Base-by-base conservation (phyloP, 2,113 vertebrate species). In the Pangasianodon gigas region DNA sequence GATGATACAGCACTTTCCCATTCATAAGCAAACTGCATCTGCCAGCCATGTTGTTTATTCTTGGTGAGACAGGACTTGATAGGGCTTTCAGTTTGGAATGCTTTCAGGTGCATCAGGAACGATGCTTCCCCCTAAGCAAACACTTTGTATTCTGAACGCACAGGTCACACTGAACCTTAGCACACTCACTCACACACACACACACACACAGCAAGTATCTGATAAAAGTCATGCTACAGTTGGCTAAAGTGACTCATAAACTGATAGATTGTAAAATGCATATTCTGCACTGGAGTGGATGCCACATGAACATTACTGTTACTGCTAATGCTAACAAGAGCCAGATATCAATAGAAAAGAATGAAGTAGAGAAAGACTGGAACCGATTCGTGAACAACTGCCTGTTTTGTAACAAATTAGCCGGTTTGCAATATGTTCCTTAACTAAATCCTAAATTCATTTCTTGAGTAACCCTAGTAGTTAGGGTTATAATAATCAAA, bases 1-100 rank as follows among this genome's bases (percentile, higher is more conserved):
- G 60, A 91, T 71, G 18, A 54, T 10, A 51, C 89, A 89, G 90
- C 6, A 74, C 89, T 90, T 91, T 92, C 18, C 29, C 89, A 75
- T 75, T 4, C 1, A 1, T 79, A 62, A 85, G 89, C 91, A 92
- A 88, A 92, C 82, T 74, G 60, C 91, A 90, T 91, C 92, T 89
- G 87, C 87, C 77, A 0, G 77, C 80, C 26, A 58, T 11, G 37
- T n/a, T 93, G 94, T 93, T 93, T 91, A 90, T 93, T 94, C 91
- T 93, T 88, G 69, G 86, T 91, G 84, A 92, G 90, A 79, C 75
- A 65, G 37, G 90, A 91, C 90, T 4, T 3, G 88, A 88, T 62
- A 92, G 85, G 87, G 92, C 85, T 90, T 85, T 89, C 32, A 92
- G 92, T 86, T 48, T 92, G 91, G 77, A 87, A 91, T 89, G 0